Percentiles rank a stretch among this genome's conserved stretches.
phyloP scores from a whole-genome alignment of 1,140 invertebrate genomes.

The Dolichoris vasculosae region DNA sequence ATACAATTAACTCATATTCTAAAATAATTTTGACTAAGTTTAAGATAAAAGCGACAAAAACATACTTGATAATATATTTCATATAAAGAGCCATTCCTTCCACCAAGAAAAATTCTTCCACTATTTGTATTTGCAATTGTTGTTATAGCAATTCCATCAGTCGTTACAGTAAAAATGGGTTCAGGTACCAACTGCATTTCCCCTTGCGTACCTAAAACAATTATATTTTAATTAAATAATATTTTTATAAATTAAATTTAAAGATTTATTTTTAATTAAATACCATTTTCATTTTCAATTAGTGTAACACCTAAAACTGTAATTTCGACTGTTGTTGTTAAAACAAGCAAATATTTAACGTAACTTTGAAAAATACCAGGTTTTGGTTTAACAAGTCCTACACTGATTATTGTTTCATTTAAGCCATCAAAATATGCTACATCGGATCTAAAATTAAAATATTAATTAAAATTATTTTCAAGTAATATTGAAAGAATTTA shows the following conservation, averaged over 20 bases:
- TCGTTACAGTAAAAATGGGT: constrained; percentile 92
- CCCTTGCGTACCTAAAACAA: constrained; percentile 74
- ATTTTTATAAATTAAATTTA: constrained; percentile 35
- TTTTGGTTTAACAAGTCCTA: constrained; percentile 90
- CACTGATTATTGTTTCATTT: constrained; percentile 91
- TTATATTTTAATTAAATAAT: constrained; percentile 6
- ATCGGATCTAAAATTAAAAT: constrained; percentile 79
- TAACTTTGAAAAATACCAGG: constrained; percentile 90
- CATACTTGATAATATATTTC: constrained; percentile 95
- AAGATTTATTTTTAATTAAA: constrained; percentile 52
- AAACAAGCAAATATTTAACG: constrained; percentile 92
- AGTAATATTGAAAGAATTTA: background rate
- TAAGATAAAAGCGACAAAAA: background rate
- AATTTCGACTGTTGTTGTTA: constrained; percentile 95
- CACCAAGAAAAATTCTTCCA: constrained; percentile 96
- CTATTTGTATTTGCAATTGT: constrained; percentile 86
- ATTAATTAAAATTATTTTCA: background rate
- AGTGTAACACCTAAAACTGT: constrained; percentile 89
- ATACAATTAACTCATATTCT: background rate
- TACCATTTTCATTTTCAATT: constrained; percentile 74
- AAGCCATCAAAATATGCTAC: constrained; percentile 95
- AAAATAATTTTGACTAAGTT: background rate
- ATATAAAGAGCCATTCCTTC: constrained; percentile 94
- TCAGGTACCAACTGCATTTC: constrained; percentile 96
- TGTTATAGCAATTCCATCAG: constrained; percentile 92